phyloP scores from a whole-genome alignment of 1,140 invertebrate genomes.

The Papilio xuthus region DNA sequence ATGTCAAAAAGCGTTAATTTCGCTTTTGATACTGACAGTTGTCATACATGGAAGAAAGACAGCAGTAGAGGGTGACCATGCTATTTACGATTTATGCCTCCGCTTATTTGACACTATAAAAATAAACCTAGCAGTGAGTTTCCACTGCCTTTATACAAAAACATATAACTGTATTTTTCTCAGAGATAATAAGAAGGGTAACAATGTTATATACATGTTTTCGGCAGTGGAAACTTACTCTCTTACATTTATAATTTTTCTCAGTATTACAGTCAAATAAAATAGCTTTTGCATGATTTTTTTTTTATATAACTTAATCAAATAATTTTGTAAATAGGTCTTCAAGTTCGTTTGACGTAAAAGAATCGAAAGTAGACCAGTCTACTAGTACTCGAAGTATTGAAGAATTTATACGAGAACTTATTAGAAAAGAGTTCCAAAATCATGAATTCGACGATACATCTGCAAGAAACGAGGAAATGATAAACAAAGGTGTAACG shows the following conservation, averaged over 20 bases:
- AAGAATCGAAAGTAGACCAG: slow-evolving; percentile 60
- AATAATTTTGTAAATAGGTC: slow-evolving; percentile 24
- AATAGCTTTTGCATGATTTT: background rate
- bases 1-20: slow-evolving; percentile 60
- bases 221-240: background rate
- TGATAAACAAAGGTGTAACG: slow-evolving; percentile 63
- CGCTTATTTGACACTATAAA: background rate
- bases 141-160: no score
- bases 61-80: slow-evolving; percentile 52
- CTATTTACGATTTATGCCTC: background rate
- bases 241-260: background rate
- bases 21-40: slow-evolving; percentile 42
- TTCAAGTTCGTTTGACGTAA: slow-evolving; percentile 25
- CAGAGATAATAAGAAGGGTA: background rate
- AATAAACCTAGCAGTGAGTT: no score
- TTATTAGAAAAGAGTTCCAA: slow-evolving; percentile 72
- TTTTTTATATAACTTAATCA: background rate
- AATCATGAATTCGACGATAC: slow-evolving; percentile 61
- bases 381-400: slow-evolving; percentile 70
- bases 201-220: background rate
- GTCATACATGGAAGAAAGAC: slow-evolving; percentile 47
- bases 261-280: background rate
- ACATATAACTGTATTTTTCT: no score
- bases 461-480: slow-evolving; percentile 50
- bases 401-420: slow-evolving; percentile 68